Percentiles rank a stretch among this genome's conserved stretches.
These are phyloP conservation scores for Helarctos malayanus DNA, from an alignment of 2,797 vertebrate genomes.

Conservation along the genomic window DNA sequence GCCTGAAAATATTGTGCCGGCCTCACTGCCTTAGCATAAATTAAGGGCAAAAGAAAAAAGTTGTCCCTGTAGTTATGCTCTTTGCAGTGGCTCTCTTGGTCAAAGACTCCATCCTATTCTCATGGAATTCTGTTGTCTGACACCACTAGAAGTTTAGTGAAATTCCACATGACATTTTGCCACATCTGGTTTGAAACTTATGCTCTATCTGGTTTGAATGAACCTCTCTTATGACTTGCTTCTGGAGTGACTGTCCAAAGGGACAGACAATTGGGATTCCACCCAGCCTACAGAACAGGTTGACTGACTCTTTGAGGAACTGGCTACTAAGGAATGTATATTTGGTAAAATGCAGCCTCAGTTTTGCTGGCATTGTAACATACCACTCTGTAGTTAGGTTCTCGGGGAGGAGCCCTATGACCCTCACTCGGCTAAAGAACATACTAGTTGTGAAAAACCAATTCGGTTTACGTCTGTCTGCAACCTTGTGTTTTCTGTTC, in stretches of 20 bases:
- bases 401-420: not conserved
- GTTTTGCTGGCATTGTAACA: not conserved
- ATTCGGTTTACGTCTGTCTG: not conserved
- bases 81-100: not conserved
- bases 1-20: not conserved
- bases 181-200: not conserved
- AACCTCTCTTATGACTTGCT: not conserved
- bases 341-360: not conserved
- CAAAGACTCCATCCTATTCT: not conserved
- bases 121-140: not conserved
- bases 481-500: not conserved
- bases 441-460: not conserved
- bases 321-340: not conserved
- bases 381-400: not conserved
- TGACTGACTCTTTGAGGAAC: not conserved
- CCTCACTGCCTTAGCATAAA: not conserved
- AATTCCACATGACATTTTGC: not conserved
- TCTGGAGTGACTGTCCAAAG: not conserved
- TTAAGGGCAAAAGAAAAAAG: not conserved
- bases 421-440: not conserved
- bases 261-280: not conserved
- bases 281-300: not conserved
- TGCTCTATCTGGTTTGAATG: not conserved
- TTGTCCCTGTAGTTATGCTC: not conserved
- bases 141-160: not conserved